Evolutionary conservation across 2,113 vertebrate species (phyloP).

Genomic region (Scomber japonicus): DNA sequence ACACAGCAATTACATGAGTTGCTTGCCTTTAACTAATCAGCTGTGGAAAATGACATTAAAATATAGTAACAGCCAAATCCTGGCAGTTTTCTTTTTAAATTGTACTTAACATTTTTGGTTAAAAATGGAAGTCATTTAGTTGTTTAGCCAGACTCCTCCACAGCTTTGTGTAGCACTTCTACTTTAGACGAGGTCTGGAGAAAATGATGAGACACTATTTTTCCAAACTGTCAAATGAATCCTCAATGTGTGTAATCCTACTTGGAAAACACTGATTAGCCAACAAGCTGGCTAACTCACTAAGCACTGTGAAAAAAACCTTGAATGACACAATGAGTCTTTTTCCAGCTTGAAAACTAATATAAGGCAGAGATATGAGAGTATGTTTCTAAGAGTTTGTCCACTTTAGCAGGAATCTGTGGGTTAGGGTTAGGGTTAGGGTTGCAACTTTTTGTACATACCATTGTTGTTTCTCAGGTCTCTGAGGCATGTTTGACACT

Average conservation of each 20-base stretch:
- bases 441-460: too few relatives aligned
- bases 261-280: background rate
- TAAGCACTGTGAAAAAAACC: too few relatives aligned
- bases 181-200: background rate
- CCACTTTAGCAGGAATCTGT: too few relatives aligned
- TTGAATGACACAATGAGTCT: too few relatives aligned
- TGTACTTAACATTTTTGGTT: background rate
- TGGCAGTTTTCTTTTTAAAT: background rate
- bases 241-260: background rate
- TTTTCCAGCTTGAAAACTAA: background rate
- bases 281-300: background rate
- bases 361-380: background rate
- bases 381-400: too few relatives aligned
- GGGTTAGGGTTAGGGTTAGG: too few relatives aligned
- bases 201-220: background rate
- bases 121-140: background rate
- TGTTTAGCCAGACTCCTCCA: background rate
- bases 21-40: background rate
- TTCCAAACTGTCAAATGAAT: background rate
- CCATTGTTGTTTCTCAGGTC: too few relatives aligned
- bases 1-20: slow-evolving; percentile 2
- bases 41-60: slow-evolving; percentile 39
- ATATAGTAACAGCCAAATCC: background rate
- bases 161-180: background rate
- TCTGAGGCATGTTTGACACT: too few relatives aligned